phyloP scores from a whole-genome alignment of 2,113 vertebrate species.

The Vicugna pacos region DNA sequence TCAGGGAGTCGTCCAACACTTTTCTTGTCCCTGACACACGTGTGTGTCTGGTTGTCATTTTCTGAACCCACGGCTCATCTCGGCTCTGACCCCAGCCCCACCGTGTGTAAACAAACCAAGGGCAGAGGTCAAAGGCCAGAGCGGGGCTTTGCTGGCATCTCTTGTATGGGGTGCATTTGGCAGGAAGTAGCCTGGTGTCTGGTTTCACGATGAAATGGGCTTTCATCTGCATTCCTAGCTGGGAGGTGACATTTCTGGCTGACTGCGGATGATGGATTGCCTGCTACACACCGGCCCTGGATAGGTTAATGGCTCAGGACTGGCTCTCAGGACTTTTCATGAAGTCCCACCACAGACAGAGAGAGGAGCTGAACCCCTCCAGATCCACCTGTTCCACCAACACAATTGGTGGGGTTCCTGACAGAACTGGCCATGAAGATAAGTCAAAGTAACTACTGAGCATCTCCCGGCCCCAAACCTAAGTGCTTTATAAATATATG shows the following conservation, averaged over 20 bases:
- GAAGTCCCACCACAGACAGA: background rate
- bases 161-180: slow-evolving; percentile 56
- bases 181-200: slow-evolving; percentile 77
- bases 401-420: background rate
- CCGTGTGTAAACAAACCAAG: slow-evolving; percentile 84
- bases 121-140: slow-evolving; percentile 86
- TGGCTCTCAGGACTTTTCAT: background rate
- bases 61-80: slow-evolving; percentile 34
- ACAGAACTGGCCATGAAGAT: background rate
- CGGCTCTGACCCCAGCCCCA: slow-evolving; percentile 77
- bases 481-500: background rate
- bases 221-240: background rate
- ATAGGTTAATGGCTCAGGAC: background rate
- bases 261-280: background rate
- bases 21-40: slow-evolving; percentile 69
- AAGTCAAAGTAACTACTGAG: background rate
- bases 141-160: slow-evolving; percentile 77
- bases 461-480: background rate
- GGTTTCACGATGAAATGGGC: slow-evolving; percentile 66
- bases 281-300: background rate
- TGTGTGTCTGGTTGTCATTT: slow-evolving; percentile 62
- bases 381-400: background rate
- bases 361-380: background rate
- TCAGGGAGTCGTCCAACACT: slow-evolving; percentile 42
- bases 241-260: slow-evolving; percentile 43